Evolutionary conservation across 1,140 invertebrate genomes (phyloP).

Genomic region (Plutomurus gul): DNA sequence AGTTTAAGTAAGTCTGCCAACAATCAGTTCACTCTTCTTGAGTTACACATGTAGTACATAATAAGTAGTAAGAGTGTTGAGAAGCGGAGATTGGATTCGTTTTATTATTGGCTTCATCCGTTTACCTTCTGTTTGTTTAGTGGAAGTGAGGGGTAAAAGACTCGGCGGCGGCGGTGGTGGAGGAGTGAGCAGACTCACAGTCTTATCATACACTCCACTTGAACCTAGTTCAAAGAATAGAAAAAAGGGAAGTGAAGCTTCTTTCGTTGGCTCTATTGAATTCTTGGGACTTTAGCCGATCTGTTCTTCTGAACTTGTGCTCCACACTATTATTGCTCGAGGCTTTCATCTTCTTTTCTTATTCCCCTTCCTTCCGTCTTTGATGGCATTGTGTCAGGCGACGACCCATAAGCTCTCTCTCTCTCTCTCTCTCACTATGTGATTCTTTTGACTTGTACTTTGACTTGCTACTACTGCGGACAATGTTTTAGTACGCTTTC

Average conservation of each 20-base stretch:
- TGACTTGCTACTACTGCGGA: no score
- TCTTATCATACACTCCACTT: neutral
- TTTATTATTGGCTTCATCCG: conserved; percentile 10
- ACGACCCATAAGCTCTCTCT: neutral
- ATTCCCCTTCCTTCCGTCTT: neutral
- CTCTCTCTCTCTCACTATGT: no score
- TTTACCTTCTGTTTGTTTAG: conserved; percentile 11
- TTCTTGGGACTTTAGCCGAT: neutral
- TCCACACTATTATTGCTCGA: neutral
- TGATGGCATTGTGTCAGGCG: neutral
- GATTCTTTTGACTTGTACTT: neutral
- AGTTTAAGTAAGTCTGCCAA: neutral
- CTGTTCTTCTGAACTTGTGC: no score
- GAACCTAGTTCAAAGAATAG: neutral
- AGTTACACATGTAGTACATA: neutral
- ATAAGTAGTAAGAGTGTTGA: no score
- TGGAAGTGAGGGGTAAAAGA: neutral
- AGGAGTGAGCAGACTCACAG: neutral
- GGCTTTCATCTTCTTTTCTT: neutral
- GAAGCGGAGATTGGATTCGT: neutral
- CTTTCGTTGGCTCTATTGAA: no score
- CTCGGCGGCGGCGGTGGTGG: no score
- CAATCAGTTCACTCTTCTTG: neutral
- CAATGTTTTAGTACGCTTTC: no score
- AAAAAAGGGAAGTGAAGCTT: neutral